phyloP scores from a whole-genome alignment of 92 coral and sea anemone species.

The Epizoanthus rinbou region DNA sequence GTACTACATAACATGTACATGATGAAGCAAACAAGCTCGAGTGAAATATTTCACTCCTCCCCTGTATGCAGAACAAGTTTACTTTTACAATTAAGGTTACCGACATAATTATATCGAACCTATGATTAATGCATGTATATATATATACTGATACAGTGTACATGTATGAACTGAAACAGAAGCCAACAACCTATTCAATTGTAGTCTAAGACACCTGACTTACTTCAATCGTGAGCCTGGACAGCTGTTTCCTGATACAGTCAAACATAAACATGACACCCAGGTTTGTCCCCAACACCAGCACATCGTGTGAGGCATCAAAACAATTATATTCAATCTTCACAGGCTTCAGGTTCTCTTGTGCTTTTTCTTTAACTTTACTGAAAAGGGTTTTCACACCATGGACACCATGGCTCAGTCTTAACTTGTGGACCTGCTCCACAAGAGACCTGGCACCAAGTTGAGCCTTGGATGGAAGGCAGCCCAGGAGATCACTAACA shows the following conservation, averaged over 20 bases:
- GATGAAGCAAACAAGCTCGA: no score
- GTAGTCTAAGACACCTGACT: not conserved
- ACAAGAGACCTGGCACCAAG: slow-evolving; percentile 68
- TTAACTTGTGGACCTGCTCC: slow-evolving; percentile 33
- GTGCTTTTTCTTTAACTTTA: slow-evolving; percentile 67
- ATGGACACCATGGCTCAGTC: slow-evolving; percentile 37
- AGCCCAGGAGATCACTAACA: slow-evolving; percentile 56
- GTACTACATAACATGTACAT: no score
- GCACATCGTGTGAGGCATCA: slow-evolving; percentile 83
- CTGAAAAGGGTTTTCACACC: slow-evolving; percentile 70
- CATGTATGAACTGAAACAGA: no score
- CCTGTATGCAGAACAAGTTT: no score
- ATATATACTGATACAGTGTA: no score
- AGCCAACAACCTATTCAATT: not conserved
- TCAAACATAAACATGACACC: slow-evolving; percentile 84
- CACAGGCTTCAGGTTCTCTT: slow-evolving; percentile 64
- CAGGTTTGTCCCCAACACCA: slow-evolving; percentile 83
- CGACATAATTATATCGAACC: no score
- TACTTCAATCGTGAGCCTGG: slow-evolving; percentile 82
- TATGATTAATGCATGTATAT: no score
- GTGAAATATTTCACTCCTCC: no score
- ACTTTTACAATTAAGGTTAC: no score
- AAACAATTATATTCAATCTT: slow-evolving; percentile 78
- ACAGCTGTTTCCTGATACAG: slow-evolving; percentile 65
- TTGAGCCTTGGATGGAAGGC: slow-evolving; percentile 71